Percentiles rank a stretch among this genome's conserved stretches.
Conservation (phyloP, 2,797 vertebrate genomes). For the Psittacula derbiana region DNA sequence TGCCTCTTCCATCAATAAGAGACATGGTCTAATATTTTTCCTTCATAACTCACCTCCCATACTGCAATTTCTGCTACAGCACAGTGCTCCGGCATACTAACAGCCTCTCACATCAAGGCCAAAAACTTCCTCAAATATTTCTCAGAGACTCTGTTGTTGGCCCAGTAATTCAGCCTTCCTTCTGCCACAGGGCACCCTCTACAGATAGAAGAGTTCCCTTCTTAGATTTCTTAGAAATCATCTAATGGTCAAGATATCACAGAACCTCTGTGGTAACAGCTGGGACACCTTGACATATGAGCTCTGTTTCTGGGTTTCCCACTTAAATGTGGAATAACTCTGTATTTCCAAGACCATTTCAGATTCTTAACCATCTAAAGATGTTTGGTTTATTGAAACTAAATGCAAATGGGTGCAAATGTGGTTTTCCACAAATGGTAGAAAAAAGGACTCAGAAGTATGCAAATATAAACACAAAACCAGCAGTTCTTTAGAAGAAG, state of each 20-base stretch:
- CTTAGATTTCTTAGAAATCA: not conserved
- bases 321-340: not conserved
- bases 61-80: not conserved
- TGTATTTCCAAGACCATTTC: not conserved
- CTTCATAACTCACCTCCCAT: not conserved
- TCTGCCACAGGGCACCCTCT: slow-evolving; percentile 19
- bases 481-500: not conserved
- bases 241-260: not conserved
- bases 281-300: not conserved
- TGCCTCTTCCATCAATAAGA: not conserved
- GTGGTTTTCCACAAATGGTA: not conserved
- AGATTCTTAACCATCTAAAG: not conserved
- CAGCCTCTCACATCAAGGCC: not conserved
- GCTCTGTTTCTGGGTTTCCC: slow-evolving; percentile 14
- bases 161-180: not conserved
- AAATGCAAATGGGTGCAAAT: slow-evolving; percentile 3
- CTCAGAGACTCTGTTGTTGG: not conserved
- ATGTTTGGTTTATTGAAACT: not conserved
- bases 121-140: not conserved
- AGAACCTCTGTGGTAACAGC: not conserved
- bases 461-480: slow-evolving; percentile 9
- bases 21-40: not conserved
- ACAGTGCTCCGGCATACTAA: not conserved
- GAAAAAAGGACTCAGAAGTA: not conserved
- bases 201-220: not conserved